Percentiles rank a stretch among this genome's conserved stretches.
phyloP scores from a whole-genome alignment of 1,140 invertebrate genomes.

The Vanessa tameamea region DNA sequence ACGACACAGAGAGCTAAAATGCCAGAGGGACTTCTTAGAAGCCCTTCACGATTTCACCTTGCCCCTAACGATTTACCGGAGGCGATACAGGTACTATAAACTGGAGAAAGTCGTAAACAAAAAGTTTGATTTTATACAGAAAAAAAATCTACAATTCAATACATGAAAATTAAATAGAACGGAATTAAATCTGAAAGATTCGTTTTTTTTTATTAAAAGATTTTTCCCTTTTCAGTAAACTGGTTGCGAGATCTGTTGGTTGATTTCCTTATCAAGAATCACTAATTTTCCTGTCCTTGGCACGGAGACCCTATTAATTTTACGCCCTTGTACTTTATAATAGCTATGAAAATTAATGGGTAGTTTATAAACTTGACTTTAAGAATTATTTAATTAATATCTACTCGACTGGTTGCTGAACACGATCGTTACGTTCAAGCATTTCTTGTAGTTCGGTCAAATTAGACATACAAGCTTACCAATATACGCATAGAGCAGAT shows the following conservation, averaged over 20 bases:
- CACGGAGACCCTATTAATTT: conserved; percentile 10
- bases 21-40: background rate
- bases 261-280: conserved; percentile 8
- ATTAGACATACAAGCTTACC: too few species aligned
- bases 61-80: conserved; percentile 1
- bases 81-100: background rate
- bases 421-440: too few species aligned
- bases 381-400: conserved; percentile 2
- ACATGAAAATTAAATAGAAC: too few species aligned
- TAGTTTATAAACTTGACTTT: conserved; percentile 7
- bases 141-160: too few species aligned
- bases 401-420: background rate
- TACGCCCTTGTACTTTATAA: conserved; percentile 13
- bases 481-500: too few species aligned
- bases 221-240: background rate
- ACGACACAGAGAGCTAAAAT: background rate
- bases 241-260: background rate
- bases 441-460: too few species aligned
- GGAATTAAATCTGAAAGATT: too few species aligned
- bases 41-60: background rate
- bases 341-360: conserved; percentile 8
- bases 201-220: background rate
- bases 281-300: conserved; percentile 10
- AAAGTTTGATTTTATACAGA: too few species aligned
- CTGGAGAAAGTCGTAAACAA: background rate